Conservation (phyloP, 1,140 invertebrate species). For the Bicyclus anynana region DNA sequence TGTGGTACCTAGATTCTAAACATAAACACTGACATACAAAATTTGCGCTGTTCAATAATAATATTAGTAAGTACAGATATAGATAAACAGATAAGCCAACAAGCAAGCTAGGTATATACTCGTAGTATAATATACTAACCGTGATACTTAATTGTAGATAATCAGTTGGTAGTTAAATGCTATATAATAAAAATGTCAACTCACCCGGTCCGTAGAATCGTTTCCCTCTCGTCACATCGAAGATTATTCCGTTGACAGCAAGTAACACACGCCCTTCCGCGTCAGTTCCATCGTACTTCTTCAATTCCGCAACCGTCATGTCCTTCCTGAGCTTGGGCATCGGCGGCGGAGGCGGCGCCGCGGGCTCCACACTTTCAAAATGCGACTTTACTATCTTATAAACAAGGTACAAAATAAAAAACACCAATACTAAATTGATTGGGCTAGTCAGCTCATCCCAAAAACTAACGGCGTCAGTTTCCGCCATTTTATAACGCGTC, state of each 20-base stretch:
- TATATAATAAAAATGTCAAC: too few species aligned
- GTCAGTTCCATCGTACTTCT: constrained; percentile 62
- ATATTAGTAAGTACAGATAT: too few species aligned
- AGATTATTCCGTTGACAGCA: constrained; percentile 62
- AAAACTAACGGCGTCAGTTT: constrained; percentile 40
- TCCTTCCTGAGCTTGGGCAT: constrained; percentile 63
- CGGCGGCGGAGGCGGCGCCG: constrained; percentile 45
- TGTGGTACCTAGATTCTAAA: too few species aligned
- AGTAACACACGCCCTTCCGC: constrained; percentile 63
- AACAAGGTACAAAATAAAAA: constrained; percentile 62
- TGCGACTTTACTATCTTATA: constrained; percentile 68
- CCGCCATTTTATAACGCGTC: constrained; percentile 54
- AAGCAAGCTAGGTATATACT: too few species aligned
- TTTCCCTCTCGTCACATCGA: constrained; percentile 68
- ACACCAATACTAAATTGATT: constrained; percentile 54
- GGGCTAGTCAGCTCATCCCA: constrained; percentile 68
- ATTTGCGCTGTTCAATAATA: too few species aligned
- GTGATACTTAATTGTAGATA: too few species aligned
- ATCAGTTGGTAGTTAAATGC: too few species aligned
- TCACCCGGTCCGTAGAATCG: constrained; percentile 69
- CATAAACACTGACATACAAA: too few species aligned
- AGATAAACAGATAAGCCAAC: too few species aligned
- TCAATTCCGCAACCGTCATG: constrained; percentile 61
- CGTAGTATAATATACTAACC: too few species aligned
- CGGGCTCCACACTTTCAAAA: constrained; percentile 46